Evolutionary conservation across 2,797 vertebrate species (phyloP).

Genomic region (Jordanella pulchra): DNA sequence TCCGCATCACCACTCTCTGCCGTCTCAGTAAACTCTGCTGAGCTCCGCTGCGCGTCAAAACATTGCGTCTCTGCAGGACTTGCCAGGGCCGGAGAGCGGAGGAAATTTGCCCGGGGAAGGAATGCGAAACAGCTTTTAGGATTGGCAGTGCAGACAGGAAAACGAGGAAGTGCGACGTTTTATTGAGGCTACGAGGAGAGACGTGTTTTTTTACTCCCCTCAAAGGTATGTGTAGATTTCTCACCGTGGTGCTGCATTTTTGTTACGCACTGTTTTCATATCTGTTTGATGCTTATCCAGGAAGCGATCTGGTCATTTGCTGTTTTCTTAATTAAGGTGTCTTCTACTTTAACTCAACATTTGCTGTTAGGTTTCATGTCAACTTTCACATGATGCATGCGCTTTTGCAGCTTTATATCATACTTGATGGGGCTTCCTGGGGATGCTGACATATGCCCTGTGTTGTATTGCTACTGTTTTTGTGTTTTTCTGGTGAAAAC

Average conservation of each 20-base stretch:
- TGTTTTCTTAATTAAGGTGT: background rate
- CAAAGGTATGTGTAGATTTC: conserved; percentile 72
- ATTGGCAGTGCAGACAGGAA: conserved; percentile 64
- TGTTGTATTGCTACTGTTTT: conserved; percentile 26
- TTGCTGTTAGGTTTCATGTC: conserved; percentile 3
- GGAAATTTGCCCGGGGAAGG: conserved; percentile 49
- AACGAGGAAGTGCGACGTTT: conserved; percentile 67
- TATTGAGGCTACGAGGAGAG: conserved; percentile 56
- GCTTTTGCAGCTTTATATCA: background rate
- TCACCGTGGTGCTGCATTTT: conserved; percentile 30
- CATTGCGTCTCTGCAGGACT: conserved; percentile 77
- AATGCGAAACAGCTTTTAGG: conserved; percentile 60
- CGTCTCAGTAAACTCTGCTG: conserved; percentile 68
- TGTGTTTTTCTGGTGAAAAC: conserved; percentile 45
- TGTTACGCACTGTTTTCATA: conserved; percentile 43
- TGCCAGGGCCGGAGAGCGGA: conserved; percentile 50
- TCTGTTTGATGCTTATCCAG: conserved; percentile 6
- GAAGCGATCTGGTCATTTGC: background rate
- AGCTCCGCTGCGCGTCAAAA: conserved; percentile 76
- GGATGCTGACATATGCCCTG: conserved; percentile 50
- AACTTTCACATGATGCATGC: conserved; percentile 20
- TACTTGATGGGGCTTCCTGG: conserved; percentile 23
- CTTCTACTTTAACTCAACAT: conserved; percentile 18
- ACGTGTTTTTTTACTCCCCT: conserved; percentile 72
- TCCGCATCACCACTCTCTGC: conserved; percentile 33